phyloP scores from a whole-genome alignment of 2,888 invertebrate genomes.

The Torymus tubicola region DNA sequence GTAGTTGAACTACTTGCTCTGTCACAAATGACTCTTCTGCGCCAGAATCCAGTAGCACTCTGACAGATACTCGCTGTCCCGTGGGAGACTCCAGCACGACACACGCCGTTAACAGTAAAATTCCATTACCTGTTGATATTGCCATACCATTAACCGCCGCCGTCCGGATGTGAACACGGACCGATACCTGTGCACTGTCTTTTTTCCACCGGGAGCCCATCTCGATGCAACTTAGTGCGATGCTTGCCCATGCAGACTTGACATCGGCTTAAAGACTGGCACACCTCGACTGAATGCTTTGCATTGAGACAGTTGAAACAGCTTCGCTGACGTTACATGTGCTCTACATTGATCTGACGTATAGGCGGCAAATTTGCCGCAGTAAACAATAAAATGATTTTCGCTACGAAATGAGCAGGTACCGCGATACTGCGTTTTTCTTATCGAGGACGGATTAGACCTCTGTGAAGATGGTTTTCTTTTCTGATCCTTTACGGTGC shows the following conservation, averaged over 20 bases:
- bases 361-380: background rate
- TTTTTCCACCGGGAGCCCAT: no score
- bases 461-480: no score
- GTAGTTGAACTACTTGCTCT: background rate
- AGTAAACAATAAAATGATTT: background rate
- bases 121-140: no score
- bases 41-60: background rate
- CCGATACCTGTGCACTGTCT: background rate
- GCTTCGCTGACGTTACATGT: background rate
- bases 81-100: no score
- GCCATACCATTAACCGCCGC: no score
- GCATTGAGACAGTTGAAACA: background rate
- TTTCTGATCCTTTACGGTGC: no score
- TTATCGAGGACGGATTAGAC: no score
- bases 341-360: background rate
- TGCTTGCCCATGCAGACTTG: background rate
- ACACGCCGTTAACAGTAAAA: no score
- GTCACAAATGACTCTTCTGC: conserved; percentile 3
- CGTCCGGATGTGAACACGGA: no score
- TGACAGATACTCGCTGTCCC: no score
- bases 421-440: no score
- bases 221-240: background rate
- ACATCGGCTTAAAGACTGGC: background rate
- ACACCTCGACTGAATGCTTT: background rate
- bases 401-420: background rate